These are phyloP conservation scores for Paracanthobrama guichenoti DNA, from an alignment of 2,113 vertebrate species.

Conservation along the genomic window DNA sequence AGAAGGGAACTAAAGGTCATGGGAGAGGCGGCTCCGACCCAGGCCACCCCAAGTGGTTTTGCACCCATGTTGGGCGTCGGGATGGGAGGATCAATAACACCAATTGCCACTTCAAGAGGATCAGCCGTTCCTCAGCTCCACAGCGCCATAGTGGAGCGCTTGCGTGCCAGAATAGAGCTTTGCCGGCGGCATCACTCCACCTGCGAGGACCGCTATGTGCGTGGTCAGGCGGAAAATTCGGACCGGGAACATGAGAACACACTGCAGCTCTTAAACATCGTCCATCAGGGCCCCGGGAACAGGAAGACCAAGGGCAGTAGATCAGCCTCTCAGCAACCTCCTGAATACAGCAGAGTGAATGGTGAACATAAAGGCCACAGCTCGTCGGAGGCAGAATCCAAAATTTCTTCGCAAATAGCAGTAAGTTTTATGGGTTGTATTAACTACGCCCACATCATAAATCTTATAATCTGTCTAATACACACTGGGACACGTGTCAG, in stretches of 20 bases:
- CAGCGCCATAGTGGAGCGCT: constrained; percentile 92
- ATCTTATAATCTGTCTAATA: neutral
- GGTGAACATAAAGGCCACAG: constrained; percentile 73
- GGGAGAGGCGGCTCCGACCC: constrained; percentile 90
- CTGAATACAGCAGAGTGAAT: constrained; percentile 76
- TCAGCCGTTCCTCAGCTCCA: constrained; percentile 85
- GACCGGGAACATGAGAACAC: constrained; percentile 90
- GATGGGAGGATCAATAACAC: constrained; percentile 76
- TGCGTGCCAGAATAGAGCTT: constrained; percentile 90
- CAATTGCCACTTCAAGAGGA: constrained; percentile 76
- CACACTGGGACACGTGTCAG: constrained; percentile 23
- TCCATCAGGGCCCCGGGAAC: constrained; percentile 85
- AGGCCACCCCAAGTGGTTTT: constrained; percentile 78
- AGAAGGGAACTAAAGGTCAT: constrained; percentile 63
- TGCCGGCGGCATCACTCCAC: constrained; percentile 92
- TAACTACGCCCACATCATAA: neutral
- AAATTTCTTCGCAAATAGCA: constrained; percentile 85
- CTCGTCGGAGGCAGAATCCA: constrained; percentile 76
- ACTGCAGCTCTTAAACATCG: constrained; percentile 88
- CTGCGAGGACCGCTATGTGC: constrained; percentile 90
- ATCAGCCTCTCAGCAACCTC: constrained; percentile 69
- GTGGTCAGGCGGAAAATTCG: constrained; percentile 84
- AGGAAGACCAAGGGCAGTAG: constrained; percentile 82
- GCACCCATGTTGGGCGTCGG: constrained; percentile 74
- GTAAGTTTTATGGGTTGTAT: constrained; percentile 76